Base-by-base conservation (phyloP, 2,888 invertebrate genomes). In the Prosapia bicincta region DNA sequence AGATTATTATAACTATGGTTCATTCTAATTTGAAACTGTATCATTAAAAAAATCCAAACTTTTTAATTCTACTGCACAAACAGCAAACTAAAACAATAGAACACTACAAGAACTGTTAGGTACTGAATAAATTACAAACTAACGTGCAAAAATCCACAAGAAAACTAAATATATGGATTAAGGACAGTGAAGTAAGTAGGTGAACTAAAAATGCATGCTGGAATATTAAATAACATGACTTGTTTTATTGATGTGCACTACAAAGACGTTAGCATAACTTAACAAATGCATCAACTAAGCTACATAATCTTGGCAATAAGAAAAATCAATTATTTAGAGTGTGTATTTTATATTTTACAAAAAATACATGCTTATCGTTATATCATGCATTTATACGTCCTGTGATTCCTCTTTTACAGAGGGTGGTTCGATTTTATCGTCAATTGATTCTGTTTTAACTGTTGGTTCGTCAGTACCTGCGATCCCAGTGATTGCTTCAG, bases 401-500 rank as follows among this genome's bases (percentile, higher is more conserved):
- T 43, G 26, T 5, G 26, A 15, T 38, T 38, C 38, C n/a, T 25
- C 70, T 9, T 30, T 32, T 13, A 26, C 25, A 25, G n/a, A 1
- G 10, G 43, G 43, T 38, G 43, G 38, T 25, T 32, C n/a, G 24
- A 43, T 25, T 15, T 32, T 70, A 70, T n/a, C 43, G 20, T 32
- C 38, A n/a, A 25, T 26, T 24, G 70, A 24, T n/a, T 38, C 38
- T 32, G 38, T 24, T 38, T 32, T 70, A 38, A 25, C 43, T 38
- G 70, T 43, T 23, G 70, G 26, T 38, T 70, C 25, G 24, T 70
- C 43, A 70, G 38, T 76, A 76, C 76, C 80, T 79, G 94, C 93
- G 83, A 95, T 94, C 76, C 95, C 94, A 79, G 91, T 92, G 82
- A 96, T 93, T 80, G 99, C 98, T 89, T 99, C 99, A 65, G 95